phyloP scores from a whole-genome alignment of 2,888 invertebrate genomes.

The Platerodrilus igneus region DNA sequence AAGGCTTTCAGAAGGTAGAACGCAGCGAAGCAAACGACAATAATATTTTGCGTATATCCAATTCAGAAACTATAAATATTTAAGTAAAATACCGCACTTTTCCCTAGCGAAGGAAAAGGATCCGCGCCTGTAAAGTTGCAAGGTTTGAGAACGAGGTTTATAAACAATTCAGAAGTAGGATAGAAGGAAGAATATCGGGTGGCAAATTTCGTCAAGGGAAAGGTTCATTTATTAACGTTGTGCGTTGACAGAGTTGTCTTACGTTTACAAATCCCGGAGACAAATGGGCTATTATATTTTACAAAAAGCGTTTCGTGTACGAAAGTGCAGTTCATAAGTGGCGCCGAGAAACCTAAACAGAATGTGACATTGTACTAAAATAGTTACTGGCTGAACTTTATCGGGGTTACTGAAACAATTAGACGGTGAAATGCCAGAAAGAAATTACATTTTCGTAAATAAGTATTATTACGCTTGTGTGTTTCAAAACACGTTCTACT shows the following conservation, averaged over 20 bases:
- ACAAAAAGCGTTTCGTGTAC: no score
- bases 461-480: no score
- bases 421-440: no score
- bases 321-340: no score
- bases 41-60: conserved; percentile 20
- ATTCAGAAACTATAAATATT: conserved; percentile 24
- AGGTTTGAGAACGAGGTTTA: conserved; percentile 23
- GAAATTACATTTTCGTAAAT: no score
- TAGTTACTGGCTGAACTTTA: no score
- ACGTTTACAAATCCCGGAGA: conserved; percentile 20
- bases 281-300: no score
- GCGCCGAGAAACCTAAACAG: no score
- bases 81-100: conserved; percentile 20
- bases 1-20: no score
- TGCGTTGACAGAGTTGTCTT: conserved; percentile 26
- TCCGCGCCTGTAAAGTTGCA: conserved; percentile 20
- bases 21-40: conserved; percentile 12
- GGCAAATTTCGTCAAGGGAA: conserved; percentile 22
- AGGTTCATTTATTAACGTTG: conserved; percentile 29
- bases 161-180: conserved; percentile 26
- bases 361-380: no score
- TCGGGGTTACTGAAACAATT: no score
- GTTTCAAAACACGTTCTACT: no score
- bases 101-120: conserved; percentile 17
- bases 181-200: conserved; percentile 25